Percentiles rank a stretch among this genome's conserved stretches.
These are phyloP conservation scores for Otis tarda DNA, from an alignment of 2,113 vertebrate species.

Conservation along the genomic window DNA sequence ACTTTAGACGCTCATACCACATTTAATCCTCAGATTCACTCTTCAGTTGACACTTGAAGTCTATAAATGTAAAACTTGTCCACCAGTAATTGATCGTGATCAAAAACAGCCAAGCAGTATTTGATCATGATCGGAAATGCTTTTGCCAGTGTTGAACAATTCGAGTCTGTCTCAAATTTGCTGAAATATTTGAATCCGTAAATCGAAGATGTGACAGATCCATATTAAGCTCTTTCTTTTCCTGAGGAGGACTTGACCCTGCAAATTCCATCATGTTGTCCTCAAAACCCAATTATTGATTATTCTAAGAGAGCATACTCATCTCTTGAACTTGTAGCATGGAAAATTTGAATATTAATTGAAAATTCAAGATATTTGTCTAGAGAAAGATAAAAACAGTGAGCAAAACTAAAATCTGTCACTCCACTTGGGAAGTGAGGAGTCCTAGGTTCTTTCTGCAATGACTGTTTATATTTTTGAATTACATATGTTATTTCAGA, in stretches of 20 bases:
- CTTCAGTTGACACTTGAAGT: not conserved
- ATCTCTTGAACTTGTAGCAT: not conserved
- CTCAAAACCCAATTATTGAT: slow-evolving; percentile 1
- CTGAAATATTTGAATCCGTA: not conserved
- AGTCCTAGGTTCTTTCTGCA: not conserved
- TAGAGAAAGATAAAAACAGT: not conserved
- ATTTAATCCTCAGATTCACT: not conserved
- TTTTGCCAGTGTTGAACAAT: not conserved
- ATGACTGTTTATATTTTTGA: not conserved
- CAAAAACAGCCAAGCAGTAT: not conserved
- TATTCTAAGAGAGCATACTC: not conserved
- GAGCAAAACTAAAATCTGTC: not conserved
- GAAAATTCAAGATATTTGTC: not conserved
- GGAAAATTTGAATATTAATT: not conserved
- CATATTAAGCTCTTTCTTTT: not conserved
- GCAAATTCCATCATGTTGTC: not conserved
- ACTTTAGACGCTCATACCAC: not conserved
- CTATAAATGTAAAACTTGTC: not conserved
- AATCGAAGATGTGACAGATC: not conserved
- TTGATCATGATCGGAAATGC: not conserved
- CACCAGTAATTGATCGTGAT: not conserved
- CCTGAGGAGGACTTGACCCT: not conserved
- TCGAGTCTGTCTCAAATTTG: not conserved
- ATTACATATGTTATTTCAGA: not conserved
- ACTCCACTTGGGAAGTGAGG: not conserved